Percentiles rank a stretch among this genome's conserved stretches.
These are phyloP conservation scores for Noturus placidus DNA, from an alignment of 2,113 vertebrate species.

Conservation along the genomic window DNA sequence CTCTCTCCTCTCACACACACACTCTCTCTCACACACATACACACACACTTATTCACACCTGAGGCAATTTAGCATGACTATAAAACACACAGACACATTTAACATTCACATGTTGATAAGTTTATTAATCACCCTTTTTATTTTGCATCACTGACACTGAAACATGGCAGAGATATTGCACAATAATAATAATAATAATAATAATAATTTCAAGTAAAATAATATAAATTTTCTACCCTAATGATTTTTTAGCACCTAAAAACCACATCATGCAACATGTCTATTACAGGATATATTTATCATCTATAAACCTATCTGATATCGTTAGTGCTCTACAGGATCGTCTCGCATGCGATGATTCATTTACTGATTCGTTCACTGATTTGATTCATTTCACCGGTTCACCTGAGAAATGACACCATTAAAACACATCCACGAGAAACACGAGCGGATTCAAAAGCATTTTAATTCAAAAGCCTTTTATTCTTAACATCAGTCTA, in stretches of 20 bases:
- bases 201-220: neutral
- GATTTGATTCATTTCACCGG: slow-evolving; percentile 5
- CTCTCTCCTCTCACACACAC: too few species aligned
- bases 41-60: neutral
- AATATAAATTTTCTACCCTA: neutral
- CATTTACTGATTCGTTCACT: neutral
- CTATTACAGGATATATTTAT: neutral
- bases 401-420: slow-evolving; percentile 36
- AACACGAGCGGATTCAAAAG: neutral
- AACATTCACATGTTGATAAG: neutral
- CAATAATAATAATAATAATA: slow-evolving; percentile 36
- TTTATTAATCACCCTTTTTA: slow-evolving; percentile 11
- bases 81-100: neutral
- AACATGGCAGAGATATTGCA: slow-evolving; percentile 29
- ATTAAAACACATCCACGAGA: neutral
- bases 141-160: slow-evolving; percentile 20
- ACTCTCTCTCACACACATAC: neutral
- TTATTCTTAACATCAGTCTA: neutral
- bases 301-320: neutral
- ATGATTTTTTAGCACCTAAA: slow-evolving; percentile 9
- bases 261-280: slow-evolving; percentile 37
- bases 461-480: too few species aligned
- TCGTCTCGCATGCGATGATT: slow-evolving; percentile 2
- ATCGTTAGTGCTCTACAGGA: neutral
- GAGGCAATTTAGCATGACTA: neutral